Evolutionary conservation across 1,140 invertebrate species (phyloP), one percentile per base, ranked within the genome.

Genomic region (Aphelenchoides besseyi): DNA sequence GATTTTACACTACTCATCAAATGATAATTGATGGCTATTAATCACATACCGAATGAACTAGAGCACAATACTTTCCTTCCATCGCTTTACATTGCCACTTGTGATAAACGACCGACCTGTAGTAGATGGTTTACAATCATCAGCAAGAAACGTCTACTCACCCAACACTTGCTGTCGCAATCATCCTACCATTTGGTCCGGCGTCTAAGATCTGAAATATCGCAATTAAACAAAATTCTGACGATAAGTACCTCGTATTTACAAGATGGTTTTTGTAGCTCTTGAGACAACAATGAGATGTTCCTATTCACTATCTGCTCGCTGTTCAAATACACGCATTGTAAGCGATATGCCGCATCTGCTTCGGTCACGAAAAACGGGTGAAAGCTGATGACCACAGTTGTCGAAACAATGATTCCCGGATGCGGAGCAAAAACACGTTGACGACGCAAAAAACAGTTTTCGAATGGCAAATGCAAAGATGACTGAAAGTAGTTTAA

Each of bases 161-260:
- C n/a, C n/a, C 77, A 33, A 79, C 73, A 9, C 53, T 54, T 23
- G 77, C 77, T 54, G 69, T 77, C 18, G 73, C 64, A 18, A 79
- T 70, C 30, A 69, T 59, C 32, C 36, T 33, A 12, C 77, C 77
- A 18, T 32, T 59, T 9, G 69, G 62, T n/a, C 74, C 74, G 29
- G 70, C 78, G 3, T 48, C 59, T 18, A 79, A 69, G 41, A 79
- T 66, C 32, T 61, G 2, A 28, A n/a, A n/a, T n/a, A n/a, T n/a
- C n/a, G n/a, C n/a, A n/a, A n/a, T n/a, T n/a, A 61, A 36, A 61
- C 59, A 1, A 61, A 28, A 36, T 61, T 61, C 16, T n/a, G 2
- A 61, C 30, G 28, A 69, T 1, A 67, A n/a, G 16, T 18, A 69
- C 64, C 2, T 69, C 67, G 3, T 69, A 69, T 3, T 35, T 23